Evolutionary conservation across 1,140 invertebrate genomes (phyloP).

Genomic region (Macrostomum lignano): DNA sequence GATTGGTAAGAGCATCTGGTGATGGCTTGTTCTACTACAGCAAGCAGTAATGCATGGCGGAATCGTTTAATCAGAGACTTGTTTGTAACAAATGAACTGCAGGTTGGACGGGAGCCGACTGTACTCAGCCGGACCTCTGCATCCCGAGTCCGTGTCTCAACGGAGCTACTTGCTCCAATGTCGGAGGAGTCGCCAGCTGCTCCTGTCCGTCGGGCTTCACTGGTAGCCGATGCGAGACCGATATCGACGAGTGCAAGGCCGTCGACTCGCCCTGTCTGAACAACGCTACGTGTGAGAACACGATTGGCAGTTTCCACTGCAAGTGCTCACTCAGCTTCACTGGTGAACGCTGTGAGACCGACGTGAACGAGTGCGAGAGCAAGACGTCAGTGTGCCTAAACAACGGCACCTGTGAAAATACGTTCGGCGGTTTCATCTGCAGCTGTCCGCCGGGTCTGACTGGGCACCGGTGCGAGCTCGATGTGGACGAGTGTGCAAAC

Average conservation of each 20-base stretch:
- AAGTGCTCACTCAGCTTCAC: conserved; percentile 61
- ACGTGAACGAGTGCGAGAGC: conserved; percentile 79
- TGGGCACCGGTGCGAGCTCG: conserved; percentile 80
- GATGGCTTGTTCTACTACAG: no score
- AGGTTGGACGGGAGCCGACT: no score
- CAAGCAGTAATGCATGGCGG: no score
- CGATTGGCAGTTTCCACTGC: conserved; percentile 64
- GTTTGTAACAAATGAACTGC: no score
- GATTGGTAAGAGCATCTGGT: no score
- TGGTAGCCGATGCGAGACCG: conserved; percentile 41
- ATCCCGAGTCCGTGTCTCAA: no score
- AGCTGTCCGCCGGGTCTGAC: conserved; percentile 68
- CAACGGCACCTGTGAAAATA: conserved; percentile 64
- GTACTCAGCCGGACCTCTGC: no score
- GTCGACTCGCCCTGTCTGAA: conserved; percentile 52
- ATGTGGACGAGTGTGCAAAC: conserved; percentile 53
- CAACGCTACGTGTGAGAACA: conserved; percentile 67
- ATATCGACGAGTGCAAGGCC: conserved; percentile 18
- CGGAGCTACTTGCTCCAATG: conserved; percentile 12
- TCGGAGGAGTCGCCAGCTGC: conserved; percentile 11
- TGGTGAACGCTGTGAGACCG: conserved; percentile 57
- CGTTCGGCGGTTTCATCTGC: conserved; percentile 52
- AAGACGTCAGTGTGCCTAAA: conserved; percentile 42
- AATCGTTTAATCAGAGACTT: no score
- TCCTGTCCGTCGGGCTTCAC: conserved; percentile 53